Percentiles rank a stretch among this genome's conserved stretches.
Evolutionary conservation across 2,888 invertebrate species (phyloP).

Genomic region (Latrodectus hesperus): DNA sequence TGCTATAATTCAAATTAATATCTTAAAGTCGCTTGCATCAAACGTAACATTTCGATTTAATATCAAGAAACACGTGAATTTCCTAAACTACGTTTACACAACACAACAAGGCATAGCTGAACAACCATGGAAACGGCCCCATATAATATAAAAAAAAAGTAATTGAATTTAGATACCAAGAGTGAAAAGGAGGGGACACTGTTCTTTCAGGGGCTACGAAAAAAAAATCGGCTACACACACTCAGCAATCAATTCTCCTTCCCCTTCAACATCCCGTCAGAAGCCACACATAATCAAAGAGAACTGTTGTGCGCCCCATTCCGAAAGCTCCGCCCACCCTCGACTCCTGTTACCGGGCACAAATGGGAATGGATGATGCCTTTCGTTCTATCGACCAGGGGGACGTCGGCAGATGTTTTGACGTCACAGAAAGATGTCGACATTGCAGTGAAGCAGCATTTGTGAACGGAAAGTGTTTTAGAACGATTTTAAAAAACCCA

Average conservation of each 20-base stretch:
- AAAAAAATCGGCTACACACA: not conserved
- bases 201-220: not conserved
- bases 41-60: no score
- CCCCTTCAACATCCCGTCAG: constrained; percentile 5
- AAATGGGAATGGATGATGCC: not conserved
- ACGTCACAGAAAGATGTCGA: constrained; percentile 28
- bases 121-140: no score
- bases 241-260: constrained; percentile 28
- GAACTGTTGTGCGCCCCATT: not conserved
- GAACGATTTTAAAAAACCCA: no score
- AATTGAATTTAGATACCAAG: no score
- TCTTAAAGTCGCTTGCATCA: no score
- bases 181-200: no score
- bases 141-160: no score
- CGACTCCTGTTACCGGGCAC: constrained; percentile 10
- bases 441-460: not conserved
- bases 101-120: no score
- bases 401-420: constrained; percentile 19
- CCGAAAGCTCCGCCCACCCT: constrained; percentile 12
- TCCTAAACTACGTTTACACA: no score
- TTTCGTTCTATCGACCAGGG: constrained; percentile 47
- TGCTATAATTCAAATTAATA: no score
- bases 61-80: no score
- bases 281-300: constrained; percentile 38
- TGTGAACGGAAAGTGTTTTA: not conserved